Conservation (phyloP, 2,888 invertebrate genomes). For the Noctuana brunneofusca region DNA sequence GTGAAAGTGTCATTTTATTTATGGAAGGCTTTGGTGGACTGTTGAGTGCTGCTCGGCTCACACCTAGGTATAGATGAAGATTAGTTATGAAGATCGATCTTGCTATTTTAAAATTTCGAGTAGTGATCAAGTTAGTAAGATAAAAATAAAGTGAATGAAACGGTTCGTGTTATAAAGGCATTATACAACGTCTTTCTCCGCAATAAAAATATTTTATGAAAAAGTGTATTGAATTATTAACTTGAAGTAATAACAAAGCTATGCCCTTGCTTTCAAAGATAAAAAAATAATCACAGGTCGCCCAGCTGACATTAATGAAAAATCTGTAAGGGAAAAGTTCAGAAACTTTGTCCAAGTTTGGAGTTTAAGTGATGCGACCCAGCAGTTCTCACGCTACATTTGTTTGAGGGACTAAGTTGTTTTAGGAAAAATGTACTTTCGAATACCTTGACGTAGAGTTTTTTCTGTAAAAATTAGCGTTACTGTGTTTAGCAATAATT, state of each 20-base stretch:
- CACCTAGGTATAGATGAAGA: no score
- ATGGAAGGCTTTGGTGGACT: not conserved
- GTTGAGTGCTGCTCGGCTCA: no score
- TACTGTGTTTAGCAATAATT: not conserved
- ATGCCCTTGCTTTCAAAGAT: slow-evolving; percentile 20
- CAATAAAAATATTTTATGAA: no score
- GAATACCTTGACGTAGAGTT: not conserved
- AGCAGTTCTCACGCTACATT: slow-evolving; percentile 31
- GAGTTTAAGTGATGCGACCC: slow-evolving; percentile 44
- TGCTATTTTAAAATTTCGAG: no score
- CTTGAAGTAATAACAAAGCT: no score
- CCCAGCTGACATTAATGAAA: slow-evolving; percentile 42
- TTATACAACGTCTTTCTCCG: no score
- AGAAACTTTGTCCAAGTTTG: slow-evolving; percentile 40
- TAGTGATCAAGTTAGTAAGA: no score
- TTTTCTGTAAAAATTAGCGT: no score
- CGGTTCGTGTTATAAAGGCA: no score
- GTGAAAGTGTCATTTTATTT: not conserved
- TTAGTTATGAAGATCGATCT: no score
- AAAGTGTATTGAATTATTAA: no score
- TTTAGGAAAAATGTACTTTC: not conserved
- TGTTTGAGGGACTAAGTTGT: not conserved
- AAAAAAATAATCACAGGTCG: slow-evolving; percentile 49
- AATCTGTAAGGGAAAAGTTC: slow-evolving; percentile 42
- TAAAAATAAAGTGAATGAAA: no score